A percentile compares a stretch with the other conserved stretches of the same genome.
Conservation (phyloP, 2,113 vertebrate genomes). For the Morone chrysops region DNA sequence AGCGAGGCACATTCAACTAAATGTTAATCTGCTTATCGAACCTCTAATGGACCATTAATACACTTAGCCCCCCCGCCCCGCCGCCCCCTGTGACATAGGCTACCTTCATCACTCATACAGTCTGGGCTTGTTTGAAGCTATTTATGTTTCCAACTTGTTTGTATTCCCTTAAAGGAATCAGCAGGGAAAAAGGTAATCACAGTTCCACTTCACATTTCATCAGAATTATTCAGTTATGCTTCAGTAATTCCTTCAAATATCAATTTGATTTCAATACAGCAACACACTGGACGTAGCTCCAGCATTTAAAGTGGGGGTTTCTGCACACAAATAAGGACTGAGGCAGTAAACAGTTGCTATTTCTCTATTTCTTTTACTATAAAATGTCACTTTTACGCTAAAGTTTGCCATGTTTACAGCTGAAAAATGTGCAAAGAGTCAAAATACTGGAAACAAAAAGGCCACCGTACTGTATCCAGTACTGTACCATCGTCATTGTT, state of each 20-base stretch:
- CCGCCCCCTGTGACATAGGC: neutral
- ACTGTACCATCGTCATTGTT: neutral
- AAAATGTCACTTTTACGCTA: neutral
- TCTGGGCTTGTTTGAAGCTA: neutral
- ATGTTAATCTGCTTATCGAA: conserved; percentile 50
- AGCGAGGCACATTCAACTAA: neutral
- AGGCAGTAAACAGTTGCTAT: neutral
- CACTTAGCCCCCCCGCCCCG: neutral
- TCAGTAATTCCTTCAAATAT: neutral
- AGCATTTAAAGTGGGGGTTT: neutral
- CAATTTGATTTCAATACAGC: neutral
- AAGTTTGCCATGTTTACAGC: neutral
- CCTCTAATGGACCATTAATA: conserved; percentile 41
- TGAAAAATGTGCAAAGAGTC: neutral
- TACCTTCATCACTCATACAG: conserved; percentile 17
- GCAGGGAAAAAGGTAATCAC: neutral
- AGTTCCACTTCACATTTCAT: neutral
- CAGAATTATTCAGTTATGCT: neutral
- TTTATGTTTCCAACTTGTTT: neutral
- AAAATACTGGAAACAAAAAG: neutral
- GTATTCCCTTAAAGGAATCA: neutral
- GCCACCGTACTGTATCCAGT: no score
- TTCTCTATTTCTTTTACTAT: neutral
- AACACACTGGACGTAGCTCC: neutral
- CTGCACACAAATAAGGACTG: no score